A percentile compares a stretch with the other conserved stretches of the same genome.
These are phyloP conservation scores for Nomada lathburiana DNA, from an alignment of 2,888 invertebrate species.

Conservation along the genomic window DNA sequence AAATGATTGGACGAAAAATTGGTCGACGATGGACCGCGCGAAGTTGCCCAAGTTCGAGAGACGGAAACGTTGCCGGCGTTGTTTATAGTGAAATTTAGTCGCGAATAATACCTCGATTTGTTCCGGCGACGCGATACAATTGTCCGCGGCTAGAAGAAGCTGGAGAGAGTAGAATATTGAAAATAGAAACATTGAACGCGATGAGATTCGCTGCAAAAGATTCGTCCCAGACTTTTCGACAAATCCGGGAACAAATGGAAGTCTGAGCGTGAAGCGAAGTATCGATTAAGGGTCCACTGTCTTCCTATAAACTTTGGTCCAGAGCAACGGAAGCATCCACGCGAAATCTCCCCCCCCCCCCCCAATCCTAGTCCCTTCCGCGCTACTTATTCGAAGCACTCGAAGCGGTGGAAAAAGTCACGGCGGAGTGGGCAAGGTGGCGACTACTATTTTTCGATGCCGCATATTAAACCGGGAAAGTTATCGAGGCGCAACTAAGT, in stretches of 20 bases:
- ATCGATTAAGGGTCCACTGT: background rate
- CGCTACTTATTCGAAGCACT: slow-evolving; percentile 48
- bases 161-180: background rate
- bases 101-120: slow-evolving; percentile 48
- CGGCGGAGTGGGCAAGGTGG: background rate
- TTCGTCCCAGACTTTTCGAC: background rate
- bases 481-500: slow-evolving; percentile 72
- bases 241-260: background rate
- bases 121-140: slow-evolving; percentile 30
- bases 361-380: background rate
- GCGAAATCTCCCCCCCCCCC: background rate
- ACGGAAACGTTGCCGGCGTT: slow-evolving; percentile 44
- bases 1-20: slow-evolving; percentile 45
- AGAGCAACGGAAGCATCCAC: background rate
- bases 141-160: background rate
- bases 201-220: background rate
- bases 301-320: background rate
- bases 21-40: slow-evolving; percentile 18
- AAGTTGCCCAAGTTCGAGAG: slow-evolving; percentile 28
- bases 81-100: slow-evolving; percentile 48
- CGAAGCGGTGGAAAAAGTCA: slow-evolving; percentile 51
- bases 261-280: background rate
- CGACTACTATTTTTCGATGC: slow-evolving; percentile 11
- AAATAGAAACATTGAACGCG: no score
- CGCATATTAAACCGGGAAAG: slow-evolving; percentile 72